These are phyloP conservation scores for Microcebus tavaratra DNA, from an alignment of 2,113 vertebrate genomes.

Conservation along the genomic window DNA sequence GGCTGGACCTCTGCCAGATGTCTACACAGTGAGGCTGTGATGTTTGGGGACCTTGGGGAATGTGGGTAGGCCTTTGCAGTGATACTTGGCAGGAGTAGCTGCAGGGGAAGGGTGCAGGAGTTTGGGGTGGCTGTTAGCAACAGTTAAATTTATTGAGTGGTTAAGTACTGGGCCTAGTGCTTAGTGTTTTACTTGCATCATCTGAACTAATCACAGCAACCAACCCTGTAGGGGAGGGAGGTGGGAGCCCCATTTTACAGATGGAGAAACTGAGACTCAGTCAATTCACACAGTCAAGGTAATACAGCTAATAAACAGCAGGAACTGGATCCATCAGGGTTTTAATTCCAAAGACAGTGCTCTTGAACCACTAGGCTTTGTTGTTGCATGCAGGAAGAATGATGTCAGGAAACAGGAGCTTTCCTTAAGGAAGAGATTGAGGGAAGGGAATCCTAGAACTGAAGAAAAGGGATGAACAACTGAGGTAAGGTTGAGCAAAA, in stretches of 20 bases:
- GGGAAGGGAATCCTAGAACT: not conserved
- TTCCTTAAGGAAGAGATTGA: not conserved
- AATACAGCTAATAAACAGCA: constrained; percentile 44
- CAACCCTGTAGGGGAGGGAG: not conserved
- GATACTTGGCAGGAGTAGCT: not conserved
- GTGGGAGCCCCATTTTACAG: constrained; percentile 58
- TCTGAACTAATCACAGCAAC: constrained; percentile 65
- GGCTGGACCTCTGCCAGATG: not conserved
- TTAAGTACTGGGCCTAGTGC: constrained; percentile 61
- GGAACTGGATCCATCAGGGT: not conserved
- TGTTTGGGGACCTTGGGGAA: not conserved
- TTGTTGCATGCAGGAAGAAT: constrained; percentile 38
- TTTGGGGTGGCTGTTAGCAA: constrained; percentile 21
- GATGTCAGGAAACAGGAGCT: constrained; percentile 39
- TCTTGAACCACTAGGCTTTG: constrained; percentile 78
- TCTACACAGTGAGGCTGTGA: not conserved
- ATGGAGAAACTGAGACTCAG: constrained; percentile 47
- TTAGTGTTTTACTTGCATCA: constrained; percentile 72
- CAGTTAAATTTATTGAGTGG: constrained; percentile 20
- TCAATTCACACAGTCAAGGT: constrained; percentile 33
- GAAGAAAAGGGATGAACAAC: constrained; percentile 13
- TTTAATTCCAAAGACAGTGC: constrained; percentile 88
- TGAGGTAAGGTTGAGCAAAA: not conserved
- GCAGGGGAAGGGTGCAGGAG: not conserved
- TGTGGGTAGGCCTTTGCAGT: not conserved